Base-by-base conservation (phyloP, 2,797 vertebrate genomes). In the Neosalanx taihuensis region DNA sequence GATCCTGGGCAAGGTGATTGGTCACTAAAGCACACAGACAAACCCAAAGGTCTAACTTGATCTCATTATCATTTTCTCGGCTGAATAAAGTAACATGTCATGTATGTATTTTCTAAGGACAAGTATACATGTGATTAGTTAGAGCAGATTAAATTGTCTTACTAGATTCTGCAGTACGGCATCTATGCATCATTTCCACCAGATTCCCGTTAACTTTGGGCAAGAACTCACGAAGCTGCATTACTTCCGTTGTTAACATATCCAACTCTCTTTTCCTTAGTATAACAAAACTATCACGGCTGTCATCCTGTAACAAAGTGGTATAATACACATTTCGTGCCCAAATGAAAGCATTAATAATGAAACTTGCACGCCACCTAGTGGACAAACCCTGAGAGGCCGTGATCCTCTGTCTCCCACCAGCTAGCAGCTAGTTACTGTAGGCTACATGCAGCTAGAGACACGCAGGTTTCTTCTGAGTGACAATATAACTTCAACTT, bases 171-270 rank as follows among this genome's bases (percentile, higher is more conserved):
- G 91, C 66, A 53, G 79, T 74, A 60, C 80, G 90, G 64, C 92
- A 84, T 76, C 92, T 94, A 61, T 90, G 94, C 74, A 96, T 87
- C 33, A 79, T 91, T 18, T 93, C 91, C 29, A 94, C 75, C 20
- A 95, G 80, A 20, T 96, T 91, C 18, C 83, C 75, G 17, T 91
- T 95, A 3, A 97, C 91, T 80, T 83, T 87, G 56, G 96, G 97
- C 77, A 98, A 85, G 84, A 97, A 94, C 77, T 98, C 96, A 61
- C 91, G 89, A 60, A 98, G 88, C 69, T 98, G 96, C 96, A 98
- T 97, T 70, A 98, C 95, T 84, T 99, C 96, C 0, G 96, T 96
- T 4, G 93, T 96, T 75, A 99, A 79, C 64, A 89, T 94, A 61
- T 98, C 97, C 71, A 98, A 80, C 77, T 96, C 95, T 76, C 88